phyloP scores from a whole-genome alignment of 2,888 invertebrate genomes.

The Diplolepis rosae region DNA sequence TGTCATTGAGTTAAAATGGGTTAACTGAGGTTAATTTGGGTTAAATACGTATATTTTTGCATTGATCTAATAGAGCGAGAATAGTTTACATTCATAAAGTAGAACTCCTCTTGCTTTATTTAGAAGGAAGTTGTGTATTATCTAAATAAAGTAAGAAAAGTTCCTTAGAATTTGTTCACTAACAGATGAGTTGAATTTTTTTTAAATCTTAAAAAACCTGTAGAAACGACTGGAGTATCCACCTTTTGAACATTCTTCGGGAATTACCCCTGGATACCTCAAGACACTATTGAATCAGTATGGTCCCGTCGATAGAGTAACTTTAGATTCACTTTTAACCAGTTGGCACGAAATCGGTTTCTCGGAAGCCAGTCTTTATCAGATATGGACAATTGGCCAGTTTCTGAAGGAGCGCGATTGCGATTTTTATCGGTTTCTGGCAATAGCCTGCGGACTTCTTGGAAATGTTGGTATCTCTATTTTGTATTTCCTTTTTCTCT shows the following conservation, averaged over 20 bases:
- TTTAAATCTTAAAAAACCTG: not conserved
- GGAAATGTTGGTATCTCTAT: conserved; percentile 59
- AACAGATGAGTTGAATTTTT: not conserved
- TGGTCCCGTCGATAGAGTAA: conserved; percentile 52
- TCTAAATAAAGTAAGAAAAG: not conserved
- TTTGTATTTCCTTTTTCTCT: not conserved
- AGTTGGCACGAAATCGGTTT: conserved; percentile 64
- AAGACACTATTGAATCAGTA: conserved; percentile 86
- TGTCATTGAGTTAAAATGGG: not conserved
- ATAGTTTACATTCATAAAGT: no score
- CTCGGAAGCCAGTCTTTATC: conserved; percentile 60
- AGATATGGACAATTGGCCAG: conserved; percentile 59
- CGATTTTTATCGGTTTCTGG: conserved; percentile 64
- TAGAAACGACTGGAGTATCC: conserved; percentile 80
- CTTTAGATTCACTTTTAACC: conserved; percentile 53
- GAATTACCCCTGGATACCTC: conserved; percentile 86
- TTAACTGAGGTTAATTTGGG: not conserved
- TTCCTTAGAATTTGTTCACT: not conserved
- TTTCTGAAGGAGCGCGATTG: conserved; percentile 52
- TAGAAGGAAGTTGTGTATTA: not conserved
- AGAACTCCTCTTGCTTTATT: not conserved
- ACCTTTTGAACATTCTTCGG: conserved; percentile 80
- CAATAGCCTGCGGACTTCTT: conserved; percentile 66
- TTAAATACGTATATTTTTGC: not conserved
- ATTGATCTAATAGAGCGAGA: no score